Evolutionary conservation across 2,113 vertebrate genomes (phyloP), one percentile per base, ranked within the genome.

Genomic region (Proterorhinus semilunaris): DNA sequence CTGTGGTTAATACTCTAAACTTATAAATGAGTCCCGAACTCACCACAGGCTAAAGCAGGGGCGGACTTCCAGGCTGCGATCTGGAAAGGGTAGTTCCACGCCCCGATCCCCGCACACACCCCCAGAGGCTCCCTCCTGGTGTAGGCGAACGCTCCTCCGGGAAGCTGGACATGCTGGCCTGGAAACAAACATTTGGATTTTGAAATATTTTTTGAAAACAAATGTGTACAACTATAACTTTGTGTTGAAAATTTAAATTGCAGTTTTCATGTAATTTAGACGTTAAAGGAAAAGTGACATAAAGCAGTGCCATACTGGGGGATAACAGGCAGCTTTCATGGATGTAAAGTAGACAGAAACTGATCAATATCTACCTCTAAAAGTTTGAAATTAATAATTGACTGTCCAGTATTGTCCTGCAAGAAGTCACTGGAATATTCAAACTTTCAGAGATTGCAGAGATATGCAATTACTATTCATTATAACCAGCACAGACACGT

Each of bases 161-260:
- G 89, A 43, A 99, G 96, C 64, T 98, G 96, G 78, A 99, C 7
- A 12, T 98, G 95, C 78, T 99, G 95, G n/a, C 98, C 98, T 99
- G 70, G 7, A n/a, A n/a, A 51, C 0, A 57, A 6, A 69, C 3
- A 7, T 4, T 36, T 36, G 4, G 27, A 36, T 36, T 36, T 36
- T 8, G 42, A 45, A 15, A 13, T 42, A 1, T 2, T 16, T 16
- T 17, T 42, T 42, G 10, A 44, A 61, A 44, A 9, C 10, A 55
- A 36, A 36, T 36, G 1, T 36, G 27, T 36, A 36, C 27, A 36
- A 36, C 27, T 36, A 36, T 5, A 36, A 36, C 27, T 36, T 1
- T 36, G 3, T 36, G 3, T 36, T 36, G 27, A 21, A 21, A 21
- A 21, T 36, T 27, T 36, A 21, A 21, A 21, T 21, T 21, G 21